Base-by-base conservation (phyloP, 1,140 invertebrate genomes). In the Hetaerina americana region DNA sequence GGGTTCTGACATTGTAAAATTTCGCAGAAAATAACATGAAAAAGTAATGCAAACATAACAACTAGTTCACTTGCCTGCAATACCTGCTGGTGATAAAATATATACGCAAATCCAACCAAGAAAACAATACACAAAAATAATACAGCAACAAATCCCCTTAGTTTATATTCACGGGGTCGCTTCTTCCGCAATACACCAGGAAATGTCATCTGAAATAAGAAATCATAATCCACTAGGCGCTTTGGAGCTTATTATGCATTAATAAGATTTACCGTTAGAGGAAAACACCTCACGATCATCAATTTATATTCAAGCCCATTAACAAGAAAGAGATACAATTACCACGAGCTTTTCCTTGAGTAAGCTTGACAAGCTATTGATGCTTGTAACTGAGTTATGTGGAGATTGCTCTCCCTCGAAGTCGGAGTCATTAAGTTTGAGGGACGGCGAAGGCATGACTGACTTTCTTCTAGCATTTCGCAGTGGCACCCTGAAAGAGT, bases 301-400 rank as follows among this genome's bases (percentile, higher is more conserved):
- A n/a, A n/a, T n/a, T n/a, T 57, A 5, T 57, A 5, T 57, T 12
- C 31, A 5, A 3, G 40, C 22, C 40, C 15, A 57, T 3, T 1
- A 5, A 57, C 22, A 5, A 57, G 2, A 1, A 5, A 71, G 29
- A 15, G 27, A 26, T 66, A 26, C 40, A 75, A 79, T 77, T 80
- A 92, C 86, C 80, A 92, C 89, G 68, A 93, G 82, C 83, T 93
- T 92, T 77, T 93, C 92, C 74, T 88, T 88, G 0, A 93, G 82
- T 66, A 93, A 80, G 80, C 91, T 92, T 66, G 90, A 90, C 66
- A 93, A 85, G 0, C 91, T 92, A 78, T 93, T 93, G 66, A 92
- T 87, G 70, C 90, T 92, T 0, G 91, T 92, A 74, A 93, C 89
- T 5, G 91, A 92, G 72, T 89, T 89, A 68, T 70, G 68, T 18